These are phyloP conservation scores for Eulacestoma nigropectus DNA, from an alignment of 2,113 vertebrate genomes.

Conservation along the genomic window DNA sequence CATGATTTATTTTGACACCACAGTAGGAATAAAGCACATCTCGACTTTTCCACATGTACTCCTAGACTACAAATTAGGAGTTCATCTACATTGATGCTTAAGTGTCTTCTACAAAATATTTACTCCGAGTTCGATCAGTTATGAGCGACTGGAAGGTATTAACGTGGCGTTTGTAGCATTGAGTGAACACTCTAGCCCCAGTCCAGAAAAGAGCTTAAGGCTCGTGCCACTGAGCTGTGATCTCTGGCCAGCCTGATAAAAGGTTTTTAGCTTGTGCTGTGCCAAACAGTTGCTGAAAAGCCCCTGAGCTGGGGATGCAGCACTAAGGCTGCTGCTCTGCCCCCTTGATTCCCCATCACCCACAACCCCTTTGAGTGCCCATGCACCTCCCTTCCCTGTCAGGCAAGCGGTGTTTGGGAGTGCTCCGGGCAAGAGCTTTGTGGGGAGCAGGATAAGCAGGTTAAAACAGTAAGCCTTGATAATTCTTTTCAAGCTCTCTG, in stretches of 20 bases:
- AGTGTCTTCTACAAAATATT: background rate
- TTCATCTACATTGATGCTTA: background rate
- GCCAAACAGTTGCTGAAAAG: background rate
- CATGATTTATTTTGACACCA: background rate
- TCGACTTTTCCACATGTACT: rapidly evolving
- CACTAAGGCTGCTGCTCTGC: background rate
- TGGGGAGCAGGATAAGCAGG: background rate
- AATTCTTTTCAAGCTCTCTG: background rate
- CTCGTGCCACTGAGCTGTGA: rapidly evolving
- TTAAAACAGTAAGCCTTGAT: background rate
- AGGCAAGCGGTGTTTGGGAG: background rate
- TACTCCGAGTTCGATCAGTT: rapidly evolving
- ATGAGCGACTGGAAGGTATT: background rate
- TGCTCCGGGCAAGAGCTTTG: background rate
- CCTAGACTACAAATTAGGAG: background rate
- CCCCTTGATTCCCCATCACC: background rate
- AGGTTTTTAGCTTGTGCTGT: background rate
- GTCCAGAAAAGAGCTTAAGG: background rate
- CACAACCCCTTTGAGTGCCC: rapidly evolving
- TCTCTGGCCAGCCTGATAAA: background rate
- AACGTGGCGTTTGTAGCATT: background rate
- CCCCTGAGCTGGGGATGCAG: background rate
- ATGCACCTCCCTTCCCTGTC: background rate
- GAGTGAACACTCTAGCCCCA: background rate
- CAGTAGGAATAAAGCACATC: background rate